Evolutionary conservation across 2,797 vertebrate species (phyloP).

Genomic region (Choloepus didactylus): DNA sequence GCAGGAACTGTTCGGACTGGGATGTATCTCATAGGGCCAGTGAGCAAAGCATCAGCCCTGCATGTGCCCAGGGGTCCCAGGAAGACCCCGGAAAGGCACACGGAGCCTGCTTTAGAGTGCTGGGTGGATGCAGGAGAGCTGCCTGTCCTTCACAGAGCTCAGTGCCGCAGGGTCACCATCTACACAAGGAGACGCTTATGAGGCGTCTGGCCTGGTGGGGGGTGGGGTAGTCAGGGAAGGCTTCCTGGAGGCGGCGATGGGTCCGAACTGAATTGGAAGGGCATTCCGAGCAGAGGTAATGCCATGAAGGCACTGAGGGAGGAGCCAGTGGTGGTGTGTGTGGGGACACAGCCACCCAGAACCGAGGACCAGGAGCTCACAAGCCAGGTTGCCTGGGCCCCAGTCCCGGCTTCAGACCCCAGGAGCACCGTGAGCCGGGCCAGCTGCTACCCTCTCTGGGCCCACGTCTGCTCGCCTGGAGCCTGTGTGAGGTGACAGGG

Average conservation of each 20-base stretch:
- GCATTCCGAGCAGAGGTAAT: not conserved
- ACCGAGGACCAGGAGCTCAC: no score
- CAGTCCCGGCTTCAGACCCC: not conserved
- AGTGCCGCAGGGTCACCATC: accelerated
- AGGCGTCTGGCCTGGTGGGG: not conserved
- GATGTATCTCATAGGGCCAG: accelerated
- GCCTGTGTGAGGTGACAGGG: no score
- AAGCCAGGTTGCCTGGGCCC: not conserved
- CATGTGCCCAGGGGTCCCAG: accelerated
- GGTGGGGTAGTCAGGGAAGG: not conserved
- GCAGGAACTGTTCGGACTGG: not conserved
- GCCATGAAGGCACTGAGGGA: not conserved
- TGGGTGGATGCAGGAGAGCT: accelerated
- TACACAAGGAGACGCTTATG: no score
- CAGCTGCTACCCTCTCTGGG: accelerated
- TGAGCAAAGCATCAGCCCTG: not conserved
- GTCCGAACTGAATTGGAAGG: not conserved
- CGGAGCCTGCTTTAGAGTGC: accelerated
- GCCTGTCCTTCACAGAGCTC: not conserved
- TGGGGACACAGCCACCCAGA: not conserved
- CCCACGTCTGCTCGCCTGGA: not conserved
- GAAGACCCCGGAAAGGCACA: not conserved
- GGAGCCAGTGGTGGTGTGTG: accelerated
- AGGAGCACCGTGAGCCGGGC: no score
- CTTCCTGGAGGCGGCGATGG: not conserved